Percentiles rank a stretch among this genome's conserved stretches.
phyloP scores from a whole-genome alignment of 2,113 vertebrate species.

The Chaetodon auriga region DNA sequence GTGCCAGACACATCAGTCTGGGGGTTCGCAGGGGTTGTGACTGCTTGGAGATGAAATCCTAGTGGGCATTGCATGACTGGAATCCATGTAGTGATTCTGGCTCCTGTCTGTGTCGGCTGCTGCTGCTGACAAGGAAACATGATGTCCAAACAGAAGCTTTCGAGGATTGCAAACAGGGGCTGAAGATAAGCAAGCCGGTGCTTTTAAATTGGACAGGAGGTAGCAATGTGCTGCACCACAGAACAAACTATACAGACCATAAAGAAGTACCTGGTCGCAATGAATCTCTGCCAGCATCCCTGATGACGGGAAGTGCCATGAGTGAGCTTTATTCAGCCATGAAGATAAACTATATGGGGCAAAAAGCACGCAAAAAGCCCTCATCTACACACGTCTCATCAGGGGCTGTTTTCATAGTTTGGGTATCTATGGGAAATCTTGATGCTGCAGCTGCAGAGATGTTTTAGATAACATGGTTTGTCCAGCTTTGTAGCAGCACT shows the following conservation, averaged over 20 bases:
- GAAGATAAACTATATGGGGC: not conserved
- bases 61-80: conserved; percentile 55
- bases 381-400: not conserved
- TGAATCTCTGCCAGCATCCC: conserved; percentile 2
- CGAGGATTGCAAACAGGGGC: not conserved
- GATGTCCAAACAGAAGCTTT: conserved; percentile 35
- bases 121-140: conserved; percentile 42
- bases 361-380: not conserved
- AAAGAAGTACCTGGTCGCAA: conserved; percentile 25
- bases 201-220: conserved; percentile 6
- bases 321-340: conserved; percentile 3
- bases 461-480: not conserved
- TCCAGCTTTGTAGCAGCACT: too few relatives aligned
- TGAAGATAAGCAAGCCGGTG: not conserved
- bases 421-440: not conserved
- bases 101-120: conserved; percentile 30
- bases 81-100: conserved; percentile 44
- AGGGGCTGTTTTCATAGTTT: not conserved
- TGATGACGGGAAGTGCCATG: conserved; percentile 1
- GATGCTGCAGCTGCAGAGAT: not conserved
- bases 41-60: conserved; percentile 53
- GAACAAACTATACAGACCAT: conserved; percentile 4
- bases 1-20: conserved; percentile 66
- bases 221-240: not conserved
- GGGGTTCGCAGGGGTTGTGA: conserved; percentile 19